Evolutionary conservation across 2,113 vertebrate species (phyloP), one percentile per base, ranked within the genome.

Genomic region (Mola mola): DNA sequence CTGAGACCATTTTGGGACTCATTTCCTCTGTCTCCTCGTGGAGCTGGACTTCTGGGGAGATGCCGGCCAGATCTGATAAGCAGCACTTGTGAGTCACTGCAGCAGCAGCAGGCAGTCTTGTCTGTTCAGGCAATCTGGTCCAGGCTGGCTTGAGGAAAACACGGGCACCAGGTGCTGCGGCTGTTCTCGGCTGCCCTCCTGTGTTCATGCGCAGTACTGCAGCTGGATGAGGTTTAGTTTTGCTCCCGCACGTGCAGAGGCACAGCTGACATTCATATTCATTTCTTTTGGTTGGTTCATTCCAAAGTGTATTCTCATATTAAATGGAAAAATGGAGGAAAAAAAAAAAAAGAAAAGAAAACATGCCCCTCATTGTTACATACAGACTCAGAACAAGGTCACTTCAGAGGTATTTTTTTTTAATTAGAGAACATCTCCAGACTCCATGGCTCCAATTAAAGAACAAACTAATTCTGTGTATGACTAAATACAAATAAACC

Each of bases 171-270:
- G 24, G 16, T 13, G 49, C 7, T 20, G 36, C 15, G 24, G 53
- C 40, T 82, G 60, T 37, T 56, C 25, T 58, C 46, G 26, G 34
- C 22, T 52, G 80, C 85, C 82, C 80, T 84, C 90, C 44, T 64
- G 86, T 90, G 90, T 36, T 56, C 16, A 12, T 9, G 19, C 12
- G 1, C 7, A 26, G 63, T 46, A 79, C 12, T 70, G 38, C 86
- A 83, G 5, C 17, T 4, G 4, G 28, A 47, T 1, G 5, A 16
- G n/a, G 12, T 31, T 53, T 53, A 7, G 4, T 29, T 28, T 26
- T 20, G 4, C 1, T 11, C 16, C 19, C 2, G 0, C 60, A 16
- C 10, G 8, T 20, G 10, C 40, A 37, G 41, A 10, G 9, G 8
- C 4, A 28, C 33, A 36, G 2, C 13, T 41, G 8, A 28, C n/a